A percentile compares a stretch with the other conserved stretches of the same genome.
Conservation (phyloP, 2,797 vertebrate genomes). For the Rachycentron canadum region DNA sequence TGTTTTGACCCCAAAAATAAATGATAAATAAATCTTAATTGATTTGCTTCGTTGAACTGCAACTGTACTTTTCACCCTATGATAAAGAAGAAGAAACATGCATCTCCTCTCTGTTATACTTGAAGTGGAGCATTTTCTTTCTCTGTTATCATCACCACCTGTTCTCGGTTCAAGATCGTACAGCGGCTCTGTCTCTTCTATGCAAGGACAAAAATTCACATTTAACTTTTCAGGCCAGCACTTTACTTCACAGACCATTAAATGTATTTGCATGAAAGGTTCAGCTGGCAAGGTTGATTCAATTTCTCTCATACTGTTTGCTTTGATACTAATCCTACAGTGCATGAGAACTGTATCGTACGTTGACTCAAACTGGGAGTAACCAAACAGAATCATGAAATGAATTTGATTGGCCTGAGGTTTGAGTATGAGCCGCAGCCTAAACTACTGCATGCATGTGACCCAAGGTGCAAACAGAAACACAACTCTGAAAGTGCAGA, state of each 20-base stretch:
- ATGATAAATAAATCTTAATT: neutral
- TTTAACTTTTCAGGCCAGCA: neutral
- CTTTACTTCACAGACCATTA: slow-evolving; percentile 3
- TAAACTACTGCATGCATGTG: neutral
- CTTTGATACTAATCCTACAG: slow-evolving; percentile 11
- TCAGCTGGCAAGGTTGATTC: slow-evolving; percentile 14
- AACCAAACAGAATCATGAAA: slow-evolving; percentile 38
- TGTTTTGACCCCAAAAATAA: neutral
- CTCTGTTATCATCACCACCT: slow-evolving; percentile 14
- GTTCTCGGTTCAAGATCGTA: neutral
- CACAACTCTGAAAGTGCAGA: neutral
- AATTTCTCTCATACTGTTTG: slow-evolving; percentile 21
- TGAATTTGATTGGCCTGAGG: slow-evolving; percentile 13
- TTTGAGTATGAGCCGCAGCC: slow-evolving; percentile 15
- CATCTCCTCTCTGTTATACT: slow-evolving; percentile 8
- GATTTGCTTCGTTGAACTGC: neutral
- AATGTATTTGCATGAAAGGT: slow-evolving; percentile 3
- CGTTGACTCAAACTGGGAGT: slow-evolving; percentile 32
- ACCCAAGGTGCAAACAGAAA: neutral
- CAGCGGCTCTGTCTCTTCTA: neutral
- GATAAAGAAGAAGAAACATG: neutral
- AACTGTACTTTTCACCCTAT: neutral
- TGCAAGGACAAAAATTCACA: neutral
- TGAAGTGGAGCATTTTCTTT: neutral
- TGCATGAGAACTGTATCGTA: neutral